These are phyloP conservation scores for Drosophila rubida DNA, from an alignment of 2,888 invertebrate genomes.

Conservation along the genomic window DNA sequence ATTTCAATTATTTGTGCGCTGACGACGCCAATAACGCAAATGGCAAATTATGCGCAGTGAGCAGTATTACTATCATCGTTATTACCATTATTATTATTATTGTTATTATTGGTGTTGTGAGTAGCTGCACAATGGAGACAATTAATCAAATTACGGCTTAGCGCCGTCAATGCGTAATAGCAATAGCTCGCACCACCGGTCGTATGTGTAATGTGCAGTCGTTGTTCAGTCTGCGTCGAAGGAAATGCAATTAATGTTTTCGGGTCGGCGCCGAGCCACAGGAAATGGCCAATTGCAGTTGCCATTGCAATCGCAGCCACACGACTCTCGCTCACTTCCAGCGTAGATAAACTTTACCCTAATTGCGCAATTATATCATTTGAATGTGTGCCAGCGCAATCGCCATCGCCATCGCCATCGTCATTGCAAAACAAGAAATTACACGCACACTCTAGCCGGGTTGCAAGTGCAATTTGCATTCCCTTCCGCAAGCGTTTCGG, in stretches of 20 bases:
- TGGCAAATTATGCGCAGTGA: not conserved
- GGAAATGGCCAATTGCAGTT: constrained; percentile 33
- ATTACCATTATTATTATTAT: not conserved
- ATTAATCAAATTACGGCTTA: not conserved
- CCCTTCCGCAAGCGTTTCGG: not conserved
- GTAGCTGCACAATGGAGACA: not conserved
- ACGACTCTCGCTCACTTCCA: constrained; percentile 23
- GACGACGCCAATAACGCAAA: not conserved
- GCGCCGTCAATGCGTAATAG: not conserved
- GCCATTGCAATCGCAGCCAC: constrained; percentile 7
- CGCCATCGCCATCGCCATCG: constrained; percentile 16
- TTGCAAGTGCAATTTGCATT: not conserved
- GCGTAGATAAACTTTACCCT: constrained; percentile 38
- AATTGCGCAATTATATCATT: constrained; percentile 66
- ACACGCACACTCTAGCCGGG: no score
- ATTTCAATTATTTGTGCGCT: constrained; percentile 1
- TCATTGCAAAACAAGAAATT: constrained; percentile 12
- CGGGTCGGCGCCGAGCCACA: constrained; percentile 16
- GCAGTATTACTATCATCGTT: no score
- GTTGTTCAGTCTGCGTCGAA: not conserved
- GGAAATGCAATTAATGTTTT: constrained; percentile 50
- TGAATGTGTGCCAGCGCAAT: constrained; percentile 37
- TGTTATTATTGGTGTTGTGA: no score
- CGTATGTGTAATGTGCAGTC: constrained; percentile 13
- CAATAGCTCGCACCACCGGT: not conserved